Base-by-base conservation (phyloP, 1,140 invertebrate genomes). In the Microplitis mediator region DNA sequence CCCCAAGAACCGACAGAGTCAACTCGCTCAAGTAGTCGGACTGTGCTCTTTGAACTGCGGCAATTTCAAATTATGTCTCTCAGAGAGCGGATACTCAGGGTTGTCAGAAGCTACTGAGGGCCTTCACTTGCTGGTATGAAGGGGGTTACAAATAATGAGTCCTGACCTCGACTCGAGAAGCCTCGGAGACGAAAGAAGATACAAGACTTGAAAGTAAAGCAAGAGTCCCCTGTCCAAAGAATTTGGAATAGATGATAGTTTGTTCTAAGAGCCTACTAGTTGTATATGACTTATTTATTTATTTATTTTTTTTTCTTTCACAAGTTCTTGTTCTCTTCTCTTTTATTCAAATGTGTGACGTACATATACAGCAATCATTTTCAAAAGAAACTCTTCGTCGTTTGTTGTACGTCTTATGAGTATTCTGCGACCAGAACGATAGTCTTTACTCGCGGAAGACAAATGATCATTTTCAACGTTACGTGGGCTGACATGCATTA, bases 21-120 rank as follows among this genome's bases (percentile, higher is more conserved):
- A 86, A 85, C 84, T 85, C 82, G 83, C 85, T 85, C 80, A 86
- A 86, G 84, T 86, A 86, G 85, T 79, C 81, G 82, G 82, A 81
- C 79, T 78, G 81, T 86, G 85, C 84, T 81, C 85, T 85, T 84
- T 86, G 83, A 84, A 84, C 85, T 80, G 78, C 78, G 78, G 79
- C 83, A 85, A 86, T 86, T 85, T 85, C 82, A 79, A 86, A 85
- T 85, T 85, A 85, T 81, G 80, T 85, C 82, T 81, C 82, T 77
- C 79, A 77, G 78, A 82, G 82, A 82, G 73, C 82, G 82, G 83
- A 84, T 84, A 84, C 81, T 76, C 79, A 76, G 80, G 81, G 80
- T 73, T 77, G 77, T 77, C 36, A 69, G 66, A 69, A 69, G 61
- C 72, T 69, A 69, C 32, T 32, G 61, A 39, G n/a, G 62, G 13